These are phyloP conservation scores for Gopherus flavomarginatus DNA, from an alignment of 2,113 vertebrate species.

Conservation along the genomic window DNA sequence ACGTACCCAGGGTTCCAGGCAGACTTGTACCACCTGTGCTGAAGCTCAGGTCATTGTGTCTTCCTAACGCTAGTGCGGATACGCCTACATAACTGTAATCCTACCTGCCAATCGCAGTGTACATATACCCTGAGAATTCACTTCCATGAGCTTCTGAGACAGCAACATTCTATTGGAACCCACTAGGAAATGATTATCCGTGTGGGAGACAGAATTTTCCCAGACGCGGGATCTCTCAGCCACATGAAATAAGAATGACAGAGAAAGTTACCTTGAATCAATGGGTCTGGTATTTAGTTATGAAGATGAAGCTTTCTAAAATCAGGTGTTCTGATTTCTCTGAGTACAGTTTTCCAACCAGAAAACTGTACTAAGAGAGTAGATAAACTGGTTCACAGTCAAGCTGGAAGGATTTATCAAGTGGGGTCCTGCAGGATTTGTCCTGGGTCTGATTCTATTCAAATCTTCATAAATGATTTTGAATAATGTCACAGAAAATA, in stretches of 20 bases:
- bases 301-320: background rate
- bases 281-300: too few relatives aligned
- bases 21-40: background rate
- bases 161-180: background rate
- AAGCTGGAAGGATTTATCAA: background rate
- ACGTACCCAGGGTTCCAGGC: background rate
- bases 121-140: background rate
- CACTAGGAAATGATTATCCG: background rate
- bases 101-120: background rate
- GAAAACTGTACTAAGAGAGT: background rate
- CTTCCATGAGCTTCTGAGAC: background rate
- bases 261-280: too few relatives aligned
- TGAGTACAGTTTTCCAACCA: background rate
- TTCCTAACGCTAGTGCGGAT: background rate
- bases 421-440: background rate
- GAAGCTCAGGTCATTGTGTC: background rate
- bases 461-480: background rate
- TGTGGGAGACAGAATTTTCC: fast-evolving
- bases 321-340: background rate
- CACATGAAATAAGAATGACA: background rate
- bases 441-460: background rate
- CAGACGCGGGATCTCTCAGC: fast-evolving
- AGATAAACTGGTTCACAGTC: too few relatives aligned
- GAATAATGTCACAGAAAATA: background rate
- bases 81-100: too few relatives aligned